These are phyloP conservation scores for Plebejus argus DNA, from an alignment of 2,888 invertebrate species.

Conservation along the genomic window DNA sequence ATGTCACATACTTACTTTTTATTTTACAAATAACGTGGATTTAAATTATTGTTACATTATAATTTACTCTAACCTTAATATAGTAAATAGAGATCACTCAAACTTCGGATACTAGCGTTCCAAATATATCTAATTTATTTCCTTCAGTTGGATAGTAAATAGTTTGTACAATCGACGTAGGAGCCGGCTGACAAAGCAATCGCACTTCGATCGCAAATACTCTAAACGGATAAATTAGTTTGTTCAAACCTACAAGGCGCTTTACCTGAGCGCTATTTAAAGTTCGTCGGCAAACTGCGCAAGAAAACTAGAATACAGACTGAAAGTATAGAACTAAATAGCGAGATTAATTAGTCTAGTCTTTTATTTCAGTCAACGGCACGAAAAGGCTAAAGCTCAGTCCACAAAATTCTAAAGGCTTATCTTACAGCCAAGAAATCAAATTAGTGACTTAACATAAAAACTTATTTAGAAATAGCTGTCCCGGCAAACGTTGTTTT, in stretches of 20 bases:
- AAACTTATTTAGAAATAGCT: not conserved
- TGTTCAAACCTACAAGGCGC: constrained; percentile 58
- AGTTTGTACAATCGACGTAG: constrained; percentile 35
- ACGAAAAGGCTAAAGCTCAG: not conserved
- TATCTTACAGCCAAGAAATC: too few relatives aligned
- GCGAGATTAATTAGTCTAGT: not conserved
- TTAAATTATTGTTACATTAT: too few relatives aligned
- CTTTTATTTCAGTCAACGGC: not conserved
- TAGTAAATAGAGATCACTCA: not conserved
- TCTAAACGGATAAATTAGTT: constrained; percentile 74
- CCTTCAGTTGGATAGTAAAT: constrained; percentile 18
- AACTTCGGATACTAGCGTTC: not conserved
- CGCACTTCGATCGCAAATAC: constrained; percentile 65
- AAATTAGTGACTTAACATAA: not conserved
- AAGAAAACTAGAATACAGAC: constrained; percentile 1
- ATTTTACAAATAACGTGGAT: too few relatives aligned
- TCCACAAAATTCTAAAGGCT: too few relatives aligned
- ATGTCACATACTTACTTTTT: not conserved
- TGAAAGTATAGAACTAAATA: constrained; percentile 1
- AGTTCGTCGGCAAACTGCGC: constrained; percentile 27
- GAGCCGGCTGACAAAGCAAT: constrained; percentile 58
- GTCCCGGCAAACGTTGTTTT: too few relatives aligned
- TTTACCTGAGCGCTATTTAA: constrained; percentile 46
- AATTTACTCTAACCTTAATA: not conserved
- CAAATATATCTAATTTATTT: not conserved